Conservation (phyloP, 2,113 vertebrate genomes). For the Dromaius novaehollandiae region DNA sequence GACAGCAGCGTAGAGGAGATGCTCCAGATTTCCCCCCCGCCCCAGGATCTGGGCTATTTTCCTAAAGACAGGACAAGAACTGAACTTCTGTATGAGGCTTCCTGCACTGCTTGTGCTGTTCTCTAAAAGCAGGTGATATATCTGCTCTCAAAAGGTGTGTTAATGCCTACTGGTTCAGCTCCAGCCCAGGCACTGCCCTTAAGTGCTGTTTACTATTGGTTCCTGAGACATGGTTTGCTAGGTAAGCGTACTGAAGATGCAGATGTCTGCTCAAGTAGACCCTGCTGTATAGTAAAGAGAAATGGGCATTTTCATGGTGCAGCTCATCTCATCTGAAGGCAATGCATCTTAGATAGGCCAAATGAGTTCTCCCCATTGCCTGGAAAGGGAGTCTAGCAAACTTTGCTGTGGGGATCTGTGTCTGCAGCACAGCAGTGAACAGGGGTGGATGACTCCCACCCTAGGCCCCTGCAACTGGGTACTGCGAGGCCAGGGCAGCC, state of each 20-base stretch:
- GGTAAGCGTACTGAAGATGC: neutral
- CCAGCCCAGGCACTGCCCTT: neutral
- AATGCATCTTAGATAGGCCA: neutral
- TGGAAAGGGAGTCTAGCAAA: neutral
- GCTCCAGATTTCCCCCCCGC: conserved; percentile 2
- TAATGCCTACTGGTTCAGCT: neutral
- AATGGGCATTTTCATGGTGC: neutral
- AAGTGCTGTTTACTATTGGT: neutral
- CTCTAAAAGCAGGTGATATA: neutral
- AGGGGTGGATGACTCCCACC: neutral
- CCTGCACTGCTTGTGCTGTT: neutral
- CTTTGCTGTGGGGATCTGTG: neutral
- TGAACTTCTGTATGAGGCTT: neutral
- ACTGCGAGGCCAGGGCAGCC: neutral
- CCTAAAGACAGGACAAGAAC: neutral
- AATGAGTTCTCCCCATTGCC: neutral
- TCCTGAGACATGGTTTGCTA: neutral
- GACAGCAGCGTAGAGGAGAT: neutral
- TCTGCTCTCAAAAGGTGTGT: neutral
- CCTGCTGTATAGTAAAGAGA: neutral
- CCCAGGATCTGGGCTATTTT: neutral
- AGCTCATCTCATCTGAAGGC: neutral
- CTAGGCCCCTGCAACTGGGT: neutral
- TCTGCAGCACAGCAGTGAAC: neutral
- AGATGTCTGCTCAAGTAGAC: accelerated